These are phyloP conservation scores for Melanotaenia pygmaea DNA, from an alignment of 2,797 vertebrate species.

Conservation along the genomic window DNA sequence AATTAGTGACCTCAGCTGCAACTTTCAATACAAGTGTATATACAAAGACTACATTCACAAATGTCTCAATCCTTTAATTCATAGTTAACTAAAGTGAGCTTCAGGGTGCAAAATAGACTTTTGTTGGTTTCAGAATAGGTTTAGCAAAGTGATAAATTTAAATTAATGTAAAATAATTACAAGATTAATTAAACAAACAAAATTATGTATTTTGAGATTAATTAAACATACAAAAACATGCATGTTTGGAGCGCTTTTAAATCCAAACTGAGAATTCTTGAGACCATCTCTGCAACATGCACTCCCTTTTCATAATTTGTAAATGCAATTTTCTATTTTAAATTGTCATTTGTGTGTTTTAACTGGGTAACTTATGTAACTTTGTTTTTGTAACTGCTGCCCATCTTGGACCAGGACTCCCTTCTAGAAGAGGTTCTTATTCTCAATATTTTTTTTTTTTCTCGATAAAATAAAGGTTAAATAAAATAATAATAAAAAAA, in stretches of 20 bases:
- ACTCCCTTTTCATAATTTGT: too few relatives aligned
- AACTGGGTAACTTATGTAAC: too few relatives aligned
- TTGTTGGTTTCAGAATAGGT: not conserved
- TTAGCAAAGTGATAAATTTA: not conserved
- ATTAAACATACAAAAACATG: not conserved
- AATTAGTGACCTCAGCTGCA: constrained; percentile 10
- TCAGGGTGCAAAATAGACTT: not conserved
- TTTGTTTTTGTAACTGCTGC: too few relatives aligned
- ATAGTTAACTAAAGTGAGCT: not conserved
- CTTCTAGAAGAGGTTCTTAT: too few relatives aligned
- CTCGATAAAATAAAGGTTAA: too few relatives aligned
- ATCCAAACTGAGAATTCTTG: too few relatives aligned
- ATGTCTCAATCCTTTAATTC: not conserved
- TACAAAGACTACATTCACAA: not conserved
- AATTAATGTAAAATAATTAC: not conserved
- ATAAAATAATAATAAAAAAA: too few relatives aligned
- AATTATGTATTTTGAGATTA: not conserved
- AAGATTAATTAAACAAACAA: not conserved
- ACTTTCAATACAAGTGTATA: not conserved
- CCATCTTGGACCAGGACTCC: too few relatives aligned
- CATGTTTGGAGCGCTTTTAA: not conserved
- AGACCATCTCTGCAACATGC: too few relatives aligned
- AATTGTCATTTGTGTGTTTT: too few relatives aligned
- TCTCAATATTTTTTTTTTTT: too few relatives aligned
- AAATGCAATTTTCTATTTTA: too few relatives aligned